These are phyloP conservation scores for Eumerus sabulonum DNA, from an alignment of 2,888 invertebrate species.

Conservation along the genomic window DNA sequence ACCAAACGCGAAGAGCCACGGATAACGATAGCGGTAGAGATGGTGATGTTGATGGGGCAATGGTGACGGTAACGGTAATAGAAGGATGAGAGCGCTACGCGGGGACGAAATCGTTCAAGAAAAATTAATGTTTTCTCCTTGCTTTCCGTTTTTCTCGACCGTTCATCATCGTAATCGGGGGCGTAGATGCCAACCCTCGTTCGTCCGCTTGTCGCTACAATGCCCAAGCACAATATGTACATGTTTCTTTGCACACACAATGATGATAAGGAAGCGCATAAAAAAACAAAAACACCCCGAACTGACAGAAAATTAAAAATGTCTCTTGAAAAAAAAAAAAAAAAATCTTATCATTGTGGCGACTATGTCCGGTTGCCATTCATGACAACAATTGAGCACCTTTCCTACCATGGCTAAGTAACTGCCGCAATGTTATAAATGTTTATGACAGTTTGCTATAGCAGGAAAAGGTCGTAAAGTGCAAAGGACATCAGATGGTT, in stretches of 20 bases:
- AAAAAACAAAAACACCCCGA: conserved; percentile 30
- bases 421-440: conserved; percentile 63
- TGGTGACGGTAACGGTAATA: neutral
- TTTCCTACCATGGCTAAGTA: conserved; percentile 53
- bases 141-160: conserved; percentile 10
- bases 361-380: conserved; percentile 54
- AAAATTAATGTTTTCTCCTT: conserved; percentile 63
- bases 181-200: conserved; percentile 47
- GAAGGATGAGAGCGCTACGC: conserved; percentile 16
- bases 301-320: conserved; percentile 48
- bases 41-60: neutral
- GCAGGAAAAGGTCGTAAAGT: conserved; percentile 62
- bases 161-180: neutral
- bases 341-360: conserved; percentile 56
- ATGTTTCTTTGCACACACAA: conserved; percentile 6
- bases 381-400: conserved; percentile 38
- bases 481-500: conserved; percentile 62
- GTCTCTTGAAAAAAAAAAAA: conserved; percentile 1
- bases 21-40: conserved; percentile 9
- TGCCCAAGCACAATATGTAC: conserved; percentile 61
- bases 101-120: conserved; percentile 45
- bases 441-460: conserved; percentile 61
- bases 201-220: conserved; percentile 16
- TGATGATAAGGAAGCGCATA: conserved; percentile 51
- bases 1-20: neutral